These are phyloP conservation scores for Allobates femoralis DNA, from an alignment of 2,797 vertebrate species.

Conservation along the genomic window DNA sequence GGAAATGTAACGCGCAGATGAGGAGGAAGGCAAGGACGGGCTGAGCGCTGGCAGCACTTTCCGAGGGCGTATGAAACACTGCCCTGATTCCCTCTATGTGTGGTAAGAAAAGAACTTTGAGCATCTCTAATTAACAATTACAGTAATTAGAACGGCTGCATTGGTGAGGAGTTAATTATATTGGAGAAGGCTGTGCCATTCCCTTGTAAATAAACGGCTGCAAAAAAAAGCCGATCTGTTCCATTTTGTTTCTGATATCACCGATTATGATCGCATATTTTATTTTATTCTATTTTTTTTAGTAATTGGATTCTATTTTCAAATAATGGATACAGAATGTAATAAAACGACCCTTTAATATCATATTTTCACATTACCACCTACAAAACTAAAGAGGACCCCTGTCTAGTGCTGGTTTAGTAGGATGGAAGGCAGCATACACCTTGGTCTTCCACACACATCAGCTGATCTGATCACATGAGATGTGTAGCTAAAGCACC, in stretches of 20 bases:
- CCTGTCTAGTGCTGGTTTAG: background rate
- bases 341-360: background rate
- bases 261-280: slow-evolving; percentile 30
- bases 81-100: slow-evolving; percentile 59
- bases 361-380: background rate
- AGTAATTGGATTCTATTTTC: slow-evolving; percentile 25
- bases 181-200: slow-evolving; percentile 52
- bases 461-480: too few species aligned
- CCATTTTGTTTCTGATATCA: slow-evolving; percentile 38
- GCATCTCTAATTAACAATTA: slow-evolving; percentile 64
- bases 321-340: slow-evolving; percentile 4
- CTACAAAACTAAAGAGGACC: background rate
- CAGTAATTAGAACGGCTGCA: slow-evolving; percentile 59
- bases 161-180: slow-evolving; percentile 62
- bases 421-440: background rate
- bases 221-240: slow-evolving; percentile 44
- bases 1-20: slow-evolving; percentile 17
- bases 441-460: background rate
- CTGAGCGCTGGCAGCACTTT: slow-evolving; percentile 34
- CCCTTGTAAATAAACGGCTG: slow-evolving; percentile 51
- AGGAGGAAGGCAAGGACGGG: background rate
- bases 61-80: slow-evolving; percentile 56
- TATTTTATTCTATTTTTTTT: slow-evolving; percentile 10
- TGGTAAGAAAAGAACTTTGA: slow-evolving; percentile 61
- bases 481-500: too few species aligned